A percentile compares a stretch with the other conserved stretches of the same genome.
Evolutionary conservation across 2,888 invertebrate species (phyloP).

Genomic region (Mechanitis mazaeus): DNA sequence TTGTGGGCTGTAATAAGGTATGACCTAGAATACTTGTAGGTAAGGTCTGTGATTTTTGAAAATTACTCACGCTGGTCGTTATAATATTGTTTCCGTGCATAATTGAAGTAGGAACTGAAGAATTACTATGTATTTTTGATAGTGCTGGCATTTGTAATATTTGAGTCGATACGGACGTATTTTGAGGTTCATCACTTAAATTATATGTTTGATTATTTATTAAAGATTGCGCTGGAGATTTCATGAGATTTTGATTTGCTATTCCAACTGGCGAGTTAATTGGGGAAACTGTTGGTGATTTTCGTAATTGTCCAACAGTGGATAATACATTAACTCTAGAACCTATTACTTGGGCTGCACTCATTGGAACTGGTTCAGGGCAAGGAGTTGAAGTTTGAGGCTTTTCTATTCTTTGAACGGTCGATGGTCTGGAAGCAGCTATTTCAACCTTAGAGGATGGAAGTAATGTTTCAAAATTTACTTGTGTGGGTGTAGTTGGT

Average conservation of each 20-base stretch:
- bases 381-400: conserved; percentile 42
- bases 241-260: conserved; percentile 54
- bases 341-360: conserved; percentile 58
- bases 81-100: conserved; percentile 61
- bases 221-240: conserved; percentile 63
- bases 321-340: conserved; percentile 63
- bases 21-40: conserved; percentile 71
- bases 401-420: conserved; percentile 60
- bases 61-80: conserved; percentile 56
- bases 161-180: conserved; percentile 54
- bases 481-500: conserved; percentile 63
- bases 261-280: conserved; percentile 60
- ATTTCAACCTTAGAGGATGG: conserved; percentile 73
- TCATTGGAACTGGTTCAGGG: conserved; percentile 56
- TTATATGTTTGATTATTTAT: conserved; percentile 52
- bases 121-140: conserved; percentile 62
- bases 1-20: conserved; percentile 63
- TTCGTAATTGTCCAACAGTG: conserved; percentile 57
- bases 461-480: conserved; percentile 70
- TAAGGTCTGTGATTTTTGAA: conserved; percentile 57
- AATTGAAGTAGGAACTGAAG: conserved; percentile 48
- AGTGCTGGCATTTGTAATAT: conserved; percentile 72
- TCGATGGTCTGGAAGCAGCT: conserved; percentile 55
- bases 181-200: conserved; percentile 47
- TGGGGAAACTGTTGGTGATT: conserved; percentile 68